These are phyloP conservation scores for Macroglossus sobrinus DNA, from an alignment of 2,113 vertebrate species.

Conservation along the genomic window DNA sequence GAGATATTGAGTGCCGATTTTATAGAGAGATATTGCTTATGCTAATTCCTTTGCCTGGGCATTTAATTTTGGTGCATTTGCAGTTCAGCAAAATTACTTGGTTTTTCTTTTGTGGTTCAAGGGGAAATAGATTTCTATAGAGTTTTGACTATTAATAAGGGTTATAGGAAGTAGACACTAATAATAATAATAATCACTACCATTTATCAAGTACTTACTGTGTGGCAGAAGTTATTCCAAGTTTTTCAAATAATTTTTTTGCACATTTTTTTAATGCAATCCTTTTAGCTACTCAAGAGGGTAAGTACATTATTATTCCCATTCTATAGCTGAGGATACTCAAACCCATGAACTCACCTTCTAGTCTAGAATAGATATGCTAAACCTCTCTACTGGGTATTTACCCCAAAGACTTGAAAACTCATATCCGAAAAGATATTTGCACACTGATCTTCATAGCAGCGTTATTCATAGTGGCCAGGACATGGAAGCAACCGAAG, in stretches of 20 bases:
- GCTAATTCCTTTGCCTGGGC: constrained; percentile 47
- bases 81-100: constrained; percentile 57
- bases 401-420: too few species aligned
- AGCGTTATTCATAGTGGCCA: too few species aligned
- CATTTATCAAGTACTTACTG: constrained; percentile 49
- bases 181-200: constrained; percentile 50
- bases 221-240: background rate
- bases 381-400: too few species aligned
- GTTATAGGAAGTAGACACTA: constrained; percentile 46
- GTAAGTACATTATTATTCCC: background rate
- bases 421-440: too few species aligned
- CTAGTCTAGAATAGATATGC: too few species aligned
- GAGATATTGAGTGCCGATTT: constrained; percentile 61
- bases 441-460: too few species aligned
- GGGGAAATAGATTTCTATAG: constrained; percentile 54
- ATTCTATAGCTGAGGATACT: background rate
- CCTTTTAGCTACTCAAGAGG: background rate
- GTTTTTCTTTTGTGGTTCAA: constrained; percentile 57
- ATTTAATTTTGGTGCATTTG: constrained; percentile 51
- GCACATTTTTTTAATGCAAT: background rate
- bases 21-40: constrained; percentile 59
- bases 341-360: background rate
- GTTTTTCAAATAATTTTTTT: background rate
- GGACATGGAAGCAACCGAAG: too few species aligned
- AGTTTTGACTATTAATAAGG: constrained; percentile 63